phyloP scores from a whole-genome alignment of 2,888 invertebrate genomes.

The Odontomyia ornata region DNA sequence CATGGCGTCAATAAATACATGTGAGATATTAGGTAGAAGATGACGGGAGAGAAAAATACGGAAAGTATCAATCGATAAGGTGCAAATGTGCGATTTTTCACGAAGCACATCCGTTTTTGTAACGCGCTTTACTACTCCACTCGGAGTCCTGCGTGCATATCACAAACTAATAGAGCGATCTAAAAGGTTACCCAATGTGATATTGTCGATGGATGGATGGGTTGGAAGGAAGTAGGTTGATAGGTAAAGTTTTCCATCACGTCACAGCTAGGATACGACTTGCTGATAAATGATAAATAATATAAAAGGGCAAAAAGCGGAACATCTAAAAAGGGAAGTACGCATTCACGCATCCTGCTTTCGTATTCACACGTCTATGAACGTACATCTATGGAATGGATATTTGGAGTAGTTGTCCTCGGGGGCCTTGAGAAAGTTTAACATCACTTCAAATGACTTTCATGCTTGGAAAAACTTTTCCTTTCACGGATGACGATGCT shows the following conservation, averaged over 20 bases:
- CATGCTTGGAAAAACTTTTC: slow-evolving; percentile 16
- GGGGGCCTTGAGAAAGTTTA: slow-evolving; percentile 15
- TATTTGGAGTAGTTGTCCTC: slow-evolving; percentile 25
- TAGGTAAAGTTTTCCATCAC: slow-evolving; percentile 5
- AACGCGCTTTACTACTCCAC: background rate
- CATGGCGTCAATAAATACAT: slow-evolving; percentile 18
- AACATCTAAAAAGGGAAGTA: slow-evolving; percentile 19
- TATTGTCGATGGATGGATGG: background rate
- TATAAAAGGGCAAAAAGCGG: slow-evolving; percentile 4
- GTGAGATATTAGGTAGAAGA: background rate
- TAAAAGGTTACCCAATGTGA: background rate
- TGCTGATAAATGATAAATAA: slow-evolving; percentile 9
- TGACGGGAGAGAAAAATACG: background rate
- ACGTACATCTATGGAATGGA: background rate
- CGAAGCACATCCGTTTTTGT: slow-evolving; percentile 38
- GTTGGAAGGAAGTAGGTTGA: background rate
- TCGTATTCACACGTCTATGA: background rate
- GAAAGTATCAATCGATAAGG: slow-evolving; percentile 17
- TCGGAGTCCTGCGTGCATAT: background rate
- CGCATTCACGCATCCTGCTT: slow-evolving; percentile 44
- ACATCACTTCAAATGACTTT: slow-evolving; percentile 35
- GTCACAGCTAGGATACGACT: background rate
- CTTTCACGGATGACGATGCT: background rate
- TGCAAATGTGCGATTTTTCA: slow-evolving; percentile 44
- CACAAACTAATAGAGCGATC: slow-evolving; percentile 7